Conservation (phyloP, 2,797 vertebrate genomes). For the Coccyzus lansbergi region DNA sequence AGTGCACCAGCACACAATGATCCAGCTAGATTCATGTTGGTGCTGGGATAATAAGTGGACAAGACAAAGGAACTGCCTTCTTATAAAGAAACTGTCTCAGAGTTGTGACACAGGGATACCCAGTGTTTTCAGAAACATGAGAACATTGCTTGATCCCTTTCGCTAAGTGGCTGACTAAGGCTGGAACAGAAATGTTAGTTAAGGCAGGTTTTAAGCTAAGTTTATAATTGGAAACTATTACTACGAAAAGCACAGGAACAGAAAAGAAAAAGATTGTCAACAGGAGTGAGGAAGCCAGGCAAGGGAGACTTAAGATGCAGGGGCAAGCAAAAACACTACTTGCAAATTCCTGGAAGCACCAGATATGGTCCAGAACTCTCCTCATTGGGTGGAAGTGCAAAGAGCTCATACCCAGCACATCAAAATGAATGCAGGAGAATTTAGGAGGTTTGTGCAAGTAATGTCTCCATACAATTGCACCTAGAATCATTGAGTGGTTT, state of each 20-base stretch:
- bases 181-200: neutral
- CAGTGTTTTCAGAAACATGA: neutral
- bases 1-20: neutral
- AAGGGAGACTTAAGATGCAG: neutral
- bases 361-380: neutral
- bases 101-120: neutral
- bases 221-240: neutral
- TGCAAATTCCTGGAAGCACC: neutral
- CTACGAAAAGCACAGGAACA: neutral
- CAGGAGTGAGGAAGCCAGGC: neutral
- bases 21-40: neutral
- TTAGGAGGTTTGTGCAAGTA: slow-evolving; percentile 1
- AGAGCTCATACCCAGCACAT: neutral
- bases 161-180: neutral
- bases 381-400: rapidly evolving
- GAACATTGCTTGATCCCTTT: neutral
- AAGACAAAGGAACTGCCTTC: neutral
- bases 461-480: neutral
- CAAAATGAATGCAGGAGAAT: neutral
- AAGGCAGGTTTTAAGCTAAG: neutral
- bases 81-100: neutral
- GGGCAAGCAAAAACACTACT: neutral
- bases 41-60: neutral
- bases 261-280: rapidly evolving
- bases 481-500: too few species aligned